Evolutionary conservation across 2,888 invertebrate species (phyloP), one percentile per base, ranked within the genome.

Genomic region (Patella caerulea): DNA sequence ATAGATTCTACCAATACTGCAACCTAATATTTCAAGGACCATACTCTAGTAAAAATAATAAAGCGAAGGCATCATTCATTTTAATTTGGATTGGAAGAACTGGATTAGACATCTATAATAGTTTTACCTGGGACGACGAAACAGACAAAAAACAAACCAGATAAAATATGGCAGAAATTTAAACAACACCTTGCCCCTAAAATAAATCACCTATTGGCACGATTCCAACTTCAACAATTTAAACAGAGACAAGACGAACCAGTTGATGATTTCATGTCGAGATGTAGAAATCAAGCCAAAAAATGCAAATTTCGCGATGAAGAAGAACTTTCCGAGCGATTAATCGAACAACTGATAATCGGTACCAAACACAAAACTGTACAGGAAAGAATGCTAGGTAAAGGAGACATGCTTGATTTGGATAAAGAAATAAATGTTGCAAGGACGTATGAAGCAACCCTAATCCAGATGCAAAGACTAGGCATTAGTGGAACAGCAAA

Each of bases 71-170:
- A 59, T 17, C 59, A 17, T 59, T n/a, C 14, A 59, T 59, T n/a
- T 59, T 59, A 19, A 59, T 59, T n/a, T 59, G 59, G 59, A 59
- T 59, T 59, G 59, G 59, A n/a, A 17, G 59, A 59, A 59, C 19
- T 59, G 59, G 59, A n/a, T 19, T 59, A 59, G 59, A 59, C n/a
- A 59, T 19, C 17, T 59, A n/a, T 59, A 59, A 59, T 14, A 59
- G n/a, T 59, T 59, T 59, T 19, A 59, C 59, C 17, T 59, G 59
- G 59, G 59, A n/a, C 19, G 59, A 59, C 17, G 59, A 59, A 19
- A 59, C 59, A 59, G 59, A 59, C 59, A n/a, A 59, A 59, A 59
- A 59, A 59, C n/a, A 59, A 59, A 59, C 59, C 59, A 12, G 19
- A 59, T 19, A 59, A 14, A 59, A 59, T 59, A 29, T 29, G 29